Evolutionary conservation across 2,113 vertebrate species (phyloP).

Genomic region (Megaceryle torquata): DNA sequence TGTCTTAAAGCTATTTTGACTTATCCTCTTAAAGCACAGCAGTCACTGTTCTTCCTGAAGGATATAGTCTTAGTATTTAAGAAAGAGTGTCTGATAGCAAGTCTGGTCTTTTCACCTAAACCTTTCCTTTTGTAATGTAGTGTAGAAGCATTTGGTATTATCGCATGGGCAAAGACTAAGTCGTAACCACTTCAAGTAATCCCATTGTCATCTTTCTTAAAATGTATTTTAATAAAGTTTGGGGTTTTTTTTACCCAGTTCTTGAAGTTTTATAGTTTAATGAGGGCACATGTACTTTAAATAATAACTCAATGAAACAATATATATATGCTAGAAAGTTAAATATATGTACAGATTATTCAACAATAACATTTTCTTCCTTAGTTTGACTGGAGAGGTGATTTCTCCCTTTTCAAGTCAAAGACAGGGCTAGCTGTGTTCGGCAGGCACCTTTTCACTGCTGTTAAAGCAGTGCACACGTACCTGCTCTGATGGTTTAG

Average conservation of each 20-base stretch:
- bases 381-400: neutral
- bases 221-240: neutral
- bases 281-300: neutral
- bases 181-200: neutral
- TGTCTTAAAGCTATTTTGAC: slow-evolving; percentile 28
- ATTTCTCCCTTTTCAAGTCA: neutral
- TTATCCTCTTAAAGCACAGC: slow-evolving; percentile 31
- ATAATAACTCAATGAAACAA: neutral
- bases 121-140: neutral
- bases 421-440: neutral
- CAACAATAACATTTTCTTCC: neutral
- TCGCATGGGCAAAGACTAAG: neutral
- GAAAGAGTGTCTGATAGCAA: neutral
- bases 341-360: neutral
- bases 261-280: neutral
- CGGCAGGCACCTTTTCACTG: neutral
- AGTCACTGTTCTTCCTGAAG: neutral
- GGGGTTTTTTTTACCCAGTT: neutral
- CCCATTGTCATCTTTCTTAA: neutral
- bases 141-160: neutral
- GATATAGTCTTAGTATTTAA: neutral
- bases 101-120: neutral
- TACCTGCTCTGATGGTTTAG: neutral
- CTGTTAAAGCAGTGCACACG: neutral
- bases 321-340: neutral